Evolutionary conservation across 1,140 invertebrate genomes (phyloP).

Genomic region (Aphelenchoides fujianensis): DNA sequence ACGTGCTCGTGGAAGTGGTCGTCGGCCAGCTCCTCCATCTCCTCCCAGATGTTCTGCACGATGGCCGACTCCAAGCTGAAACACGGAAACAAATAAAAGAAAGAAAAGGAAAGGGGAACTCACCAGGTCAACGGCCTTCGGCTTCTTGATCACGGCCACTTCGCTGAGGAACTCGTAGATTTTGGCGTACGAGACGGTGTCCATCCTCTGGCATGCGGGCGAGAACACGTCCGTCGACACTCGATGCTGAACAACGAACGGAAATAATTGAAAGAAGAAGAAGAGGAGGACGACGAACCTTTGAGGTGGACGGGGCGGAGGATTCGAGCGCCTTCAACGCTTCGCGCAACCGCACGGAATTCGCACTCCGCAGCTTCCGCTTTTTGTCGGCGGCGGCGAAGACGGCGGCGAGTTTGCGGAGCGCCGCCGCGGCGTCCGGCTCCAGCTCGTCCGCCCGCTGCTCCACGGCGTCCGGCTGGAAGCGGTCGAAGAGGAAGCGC

Average conservation of each 20-base stretch:
- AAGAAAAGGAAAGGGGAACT: background rate
- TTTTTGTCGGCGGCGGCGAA: background rate
- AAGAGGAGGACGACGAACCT: background rate
- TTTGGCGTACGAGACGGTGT: background rate
- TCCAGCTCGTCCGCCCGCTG: background rate
- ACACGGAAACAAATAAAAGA: background rate
- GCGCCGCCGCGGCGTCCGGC: background rate
- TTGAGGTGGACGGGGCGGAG: background rate
- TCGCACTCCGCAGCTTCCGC: background rate
- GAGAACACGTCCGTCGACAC: background rate
- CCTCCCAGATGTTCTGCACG: background rate
- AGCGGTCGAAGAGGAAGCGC: background rate
- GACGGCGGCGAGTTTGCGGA: background rate
- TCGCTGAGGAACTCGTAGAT: background rate
- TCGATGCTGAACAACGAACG: background rate
- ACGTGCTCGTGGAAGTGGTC: background rate
- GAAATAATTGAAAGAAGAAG: background rate
- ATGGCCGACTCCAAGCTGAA: constrained; percentile 5
- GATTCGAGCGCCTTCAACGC: background rate
- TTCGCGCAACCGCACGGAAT: background rate
- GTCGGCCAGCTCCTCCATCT: background rate
- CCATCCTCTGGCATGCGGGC: background rate
- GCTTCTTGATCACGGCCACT: background rate
- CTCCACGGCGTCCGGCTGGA: background rate
- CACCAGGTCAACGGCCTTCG: background rate